Base-by-base conservation (phyloP, 2,888 invertebrate genomes). In the Drosophila prostipennis region DNA sequence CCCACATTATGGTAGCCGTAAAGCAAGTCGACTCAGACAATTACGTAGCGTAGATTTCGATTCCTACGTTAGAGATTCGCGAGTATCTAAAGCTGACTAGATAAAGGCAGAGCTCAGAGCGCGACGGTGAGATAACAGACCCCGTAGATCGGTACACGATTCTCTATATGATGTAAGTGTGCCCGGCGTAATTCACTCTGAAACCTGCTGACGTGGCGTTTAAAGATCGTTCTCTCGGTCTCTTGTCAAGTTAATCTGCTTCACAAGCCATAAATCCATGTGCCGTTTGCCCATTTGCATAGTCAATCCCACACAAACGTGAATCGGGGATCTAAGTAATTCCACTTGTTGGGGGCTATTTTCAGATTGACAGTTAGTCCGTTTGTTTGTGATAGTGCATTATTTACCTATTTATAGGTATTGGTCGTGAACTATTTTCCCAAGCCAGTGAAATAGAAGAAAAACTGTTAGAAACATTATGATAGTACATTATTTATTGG, bases 1-100 rank as follows among this genome's bases (percentile, higher is more conserved):
- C 32, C 43, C 29, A 55, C 29, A 68, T 49, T 69, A 67, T 56
- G 48, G 67, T 32, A 55, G 67, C 68, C 46, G 69, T 67, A 67
- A 67, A 67, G 67, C 55, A 48, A 14, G 11, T 36, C 69, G 67
- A 56, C 69, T 67, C 37, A 68, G 69, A 36, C 56, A 36, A 48
- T 40, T 67, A 56, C 67, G 55, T 48, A 56, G 56, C 39, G 14
- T 26, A 14, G 14, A 32, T 26, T 13, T 26, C 23, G 45, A 46
- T 32, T 16, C 13, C 10, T 16, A 37, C 46, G 53, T 11, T 37
- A 29, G 48, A n/a, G 69, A 29, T 6, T 19, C 10, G 39, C 54
- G 34, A 39, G 45, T 40, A 67, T 53, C 45, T 46, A 34, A n/a
- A 53, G 45, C 37, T 37, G n/a, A 37, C 14, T 26, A 65, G 67